phyloP scores from a whole-genome alignment of 2,888 invertebrate genomes.

The Chirona hameri region DNA sequence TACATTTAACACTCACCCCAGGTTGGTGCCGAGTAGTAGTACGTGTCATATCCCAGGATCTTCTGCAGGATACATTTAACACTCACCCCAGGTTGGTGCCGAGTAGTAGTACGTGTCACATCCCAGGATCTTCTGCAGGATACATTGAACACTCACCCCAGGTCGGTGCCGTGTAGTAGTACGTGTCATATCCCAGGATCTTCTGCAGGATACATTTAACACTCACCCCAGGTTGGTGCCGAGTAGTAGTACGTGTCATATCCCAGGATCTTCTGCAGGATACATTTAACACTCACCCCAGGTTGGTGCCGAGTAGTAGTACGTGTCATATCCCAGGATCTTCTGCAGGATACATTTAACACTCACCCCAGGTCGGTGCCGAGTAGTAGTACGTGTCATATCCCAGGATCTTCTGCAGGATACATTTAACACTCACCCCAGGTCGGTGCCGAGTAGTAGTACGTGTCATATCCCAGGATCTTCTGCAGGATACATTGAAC shows the following conservation, averaged over 20 bases:
- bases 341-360: slow-evolving; percentile 57
- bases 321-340: slow-evolving; percentile 52
- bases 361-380: slow-evolving; percentile 89
- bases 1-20: slow-evolving; percentile 67
- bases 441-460: slow-evolving; percentile 85
- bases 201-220: slow-evolving; percentile 57
- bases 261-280: slow-evolving; percentile 62
- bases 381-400: slow-evolving; percentile 67
- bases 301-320: slow-evolving; percentile 85
- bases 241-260: slow-evolving; percentile 67
- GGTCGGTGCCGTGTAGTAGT: slow-evolving; percentile 85
- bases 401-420: slow-evolving; percentile 62
- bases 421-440: slow-evolving; percentile 67
- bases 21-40: slow-evolving; percentile 85
- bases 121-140: slow-evolving; percentile 62
- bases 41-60: slow-evolving; percentile 52
- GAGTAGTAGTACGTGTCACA: slow-evolving; percentile 67
- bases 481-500: slow-evolving; percentile 57
- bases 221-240: slow-evolving; percentile 89
- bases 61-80: slow-evolving; percentile 57
- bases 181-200: slow-evolving; percentile 52
- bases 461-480: slow-evolving; percentile 52
- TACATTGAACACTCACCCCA: slow-evolving; percentile 67
- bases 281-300: slow-evolving; percentile 67
- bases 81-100: slow-evolving; percentile 89